Evolutionary conservation across 2,113 vertebrate species (phyloP).

Genomic region (Cyprinus carpio): DNA sequence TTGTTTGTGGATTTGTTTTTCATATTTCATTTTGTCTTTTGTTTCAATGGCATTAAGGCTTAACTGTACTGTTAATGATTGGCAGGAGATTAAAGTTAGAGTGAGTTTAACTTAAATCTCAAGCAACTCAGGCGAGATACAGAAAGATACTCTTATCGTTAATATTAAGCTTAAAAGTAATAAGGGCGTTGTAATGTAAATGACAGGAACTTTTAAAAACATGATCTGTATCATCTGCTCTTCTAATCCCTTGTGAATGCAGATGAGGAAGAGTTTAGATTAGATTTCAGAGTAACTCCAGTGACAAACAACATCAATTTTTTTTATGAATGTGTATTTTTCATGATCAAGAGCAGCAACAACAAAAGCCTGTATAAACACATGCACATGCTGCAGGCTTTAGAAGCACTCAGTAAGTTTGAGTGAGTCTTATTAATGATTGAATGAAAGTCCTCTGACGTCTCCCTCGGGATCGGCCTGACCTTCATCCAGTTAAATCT

Average conservation of each 20-base stretch:
- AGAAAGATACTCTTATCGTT: neutral
- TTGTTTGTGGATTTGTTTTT: neutral
- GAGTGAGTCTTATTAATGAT: constrained; percentile 19
- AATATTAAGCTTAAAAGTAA: neutral
- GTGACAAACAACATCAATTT: neutral
- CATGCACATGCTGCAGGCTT: neutral
- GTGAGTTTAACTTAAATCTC: neutral
- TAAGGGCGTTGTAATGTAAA: neutral
- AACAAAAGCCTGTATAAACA: neutral
- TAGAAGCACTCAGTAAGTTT: constrained; percentile 26
- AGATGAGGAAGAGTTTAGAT: neutral
- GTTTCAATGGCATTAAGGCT: neutral
- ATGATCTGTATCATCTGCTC: neutral
- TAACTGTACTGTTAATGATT: neutral
- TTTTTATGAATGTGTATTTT: neutral
- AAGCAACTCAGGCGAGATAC: neutral
- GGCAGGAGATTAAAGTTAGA: neutral
- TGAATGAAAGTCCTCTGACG: constrained; percentile 20
- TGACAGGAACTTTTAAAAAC: neutral
- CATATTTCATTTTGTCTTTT: neutral
- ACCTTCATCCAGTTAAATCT: constrained; percentile 16
- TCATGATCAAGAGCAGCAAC: neutral
- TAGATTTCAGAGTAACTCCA: neutral
- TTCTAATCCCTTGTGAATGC: neutral
- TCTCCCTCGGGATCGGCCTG: neutral